A percentile compares a stretch with the other conserved stretches of the same genome.
Conservation (phyloP, 2,113 vertebrate genomes). For the Mustelus asterias region DNA sequence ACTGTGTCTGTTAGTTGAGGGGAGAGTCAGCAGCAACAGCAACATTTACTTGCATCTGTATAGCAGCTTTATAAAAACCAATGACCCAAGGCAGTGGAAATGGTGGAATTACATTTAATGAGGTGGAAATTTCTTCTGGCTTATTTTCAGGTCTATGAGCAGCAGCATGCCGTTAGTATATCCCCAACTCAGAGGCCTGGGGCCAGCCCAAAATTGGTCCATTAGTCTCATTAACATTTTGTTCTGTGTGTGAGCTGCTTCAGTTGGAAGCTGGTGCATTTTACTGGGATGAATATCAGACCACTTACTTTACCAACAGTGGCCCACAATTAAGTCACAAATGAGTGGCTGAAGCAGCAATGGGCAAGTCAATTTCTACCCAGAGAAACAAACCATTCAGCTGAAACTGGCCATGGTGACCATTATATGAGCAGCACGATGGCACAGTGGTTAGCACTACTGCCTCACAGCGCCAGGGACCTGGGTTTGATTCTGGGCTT, state of each 20-base stretch:
- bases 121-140: neutral
- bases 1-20: too few species aligned
- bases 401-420: neutral
- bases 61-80: neutral
- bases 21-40: too few species aligned
- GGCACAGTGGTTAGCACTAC: too few species aligned
- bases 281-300: neutral
- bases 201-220: neutral
- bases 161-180: neutral
- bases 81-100: neutral
- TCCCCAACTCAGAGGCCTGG: neutral
- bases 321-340: neutral
- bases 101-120: neutral
- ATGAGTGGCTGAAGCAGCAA: neutral
- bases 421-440: neutral
- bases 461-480: too few species aligned
- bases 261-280: neutral
- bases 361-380: neutral
- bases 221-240: neutral
- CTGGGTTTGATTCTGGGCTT: too few species aligned
- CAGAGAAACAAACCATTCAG: neutral
- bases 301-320: neutral
- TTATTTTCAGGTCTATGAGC: neutral
- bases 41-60: too few species aligned
- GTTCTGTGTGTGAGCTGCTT: neutral